These are phyloP conservation scores for Rhagophthalmus giganteus DNA, from an alignment of 2,888 invertebrate species.

Conservation along the genomic window DNA sequence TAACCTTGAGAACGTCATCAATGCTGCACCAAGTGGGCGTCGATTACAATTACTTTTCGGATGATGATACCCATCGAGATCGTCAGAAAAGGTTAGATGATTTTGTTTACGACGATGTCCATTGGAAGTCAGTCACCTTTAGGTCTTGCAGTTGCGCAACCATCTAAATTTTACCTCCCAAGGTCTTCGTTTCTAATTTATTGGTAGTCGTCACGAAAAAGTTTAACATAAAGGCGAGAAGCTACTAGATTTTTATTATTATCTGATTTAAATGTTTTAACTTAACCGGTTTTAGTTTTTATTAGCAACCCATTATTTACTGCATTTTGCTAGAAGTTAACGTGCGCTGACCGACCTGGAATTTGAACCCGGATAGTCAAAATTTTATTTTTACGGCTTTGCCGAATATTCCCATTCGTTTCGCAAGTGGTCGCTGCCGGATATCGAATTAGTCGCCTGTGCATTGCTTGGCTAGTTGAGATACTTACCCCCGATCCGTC, in stretches of 20 bases:
- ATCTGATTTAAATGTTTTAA: conserved; percentile 21
- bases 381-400: conserved; percentile 5
- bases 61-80: conserved; percentile 7
- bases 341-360: conserved; percentile 25
- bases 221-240: conserved; percentile 27
- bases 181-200: conserved; percentile 36
- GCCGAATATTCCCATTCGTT: conserved; percentile 6
- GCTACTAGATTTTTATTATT: conserved; percentile 28
- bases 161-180: conserved; percentile 20
- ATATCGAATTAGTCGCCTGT: conserved; percentile 14
- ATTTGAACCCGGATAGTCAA: conserved; percentile 29
- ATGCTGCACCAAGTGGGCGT: conserved; percentile 15
- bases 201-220: conserved; percentile 32
- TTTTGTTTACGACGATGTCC: conserved; percentile 10
- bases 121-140: conserved; percentile 34
- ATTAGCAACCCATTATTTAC: conserved; percentile 19
- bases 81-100: conserved; percentile 8
- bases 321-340: conserved; percentile 19
- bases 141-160: conserved; percentile 21
- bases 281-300: conserved; percentile 25
- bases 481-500: too few species aligned
- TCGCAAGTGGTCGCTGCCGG: conserved; percentile 2
- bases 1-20: conserved; percentile 34
- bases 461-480: too few species aligned
- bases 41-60: conserved; percentile 7